Conservation (phyloP, 2,888 invertebrate species). For the Drosophila mettleri region DNA sequence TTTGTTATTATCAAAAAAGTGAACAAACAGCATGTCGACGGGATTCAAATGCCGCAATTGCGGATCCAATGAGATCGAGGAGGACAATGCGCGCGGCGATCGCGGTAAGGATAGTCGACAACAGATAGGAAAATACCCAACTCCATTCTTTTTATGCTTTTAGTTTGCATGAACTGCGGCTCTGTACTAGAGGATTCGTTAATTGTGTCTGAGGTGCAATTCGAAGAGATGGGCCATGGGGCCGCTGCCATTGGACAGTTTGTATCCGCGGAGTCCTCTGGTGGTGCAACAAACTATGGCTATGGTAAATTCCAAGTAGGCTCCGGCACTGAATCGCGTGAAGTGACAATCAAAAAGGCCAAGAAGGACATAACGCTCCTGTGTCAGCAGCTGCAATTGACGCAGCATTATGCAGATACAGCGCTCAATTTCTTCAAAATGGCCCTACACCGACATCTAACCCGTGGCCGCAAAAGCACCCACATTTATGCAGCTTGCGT, state of each 20-base stretch:
- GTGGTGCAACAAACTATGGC: constrained; percentile 91
- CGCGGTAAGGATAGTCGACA: constrained; percentile 36
- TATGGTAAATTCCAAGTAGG: constrained; percentile 93
- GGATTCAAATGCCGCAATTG: constrained; percentile 94
- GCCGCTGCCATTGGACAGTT: constrained; percentile 96
- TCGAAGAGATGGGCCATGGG: constrained; percentile 96
- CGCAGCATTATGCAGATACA: constrained; percentile 96
- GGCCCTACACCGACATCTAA: constrained; percentile 93
- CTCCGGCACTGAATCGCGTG: constrained; percentile 94
- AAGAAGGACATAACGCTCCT: constrained; percentile 93
- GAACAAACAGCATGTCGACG: constrained; percentile 82
- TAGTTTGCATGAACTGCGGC: constrained; percentile 98
- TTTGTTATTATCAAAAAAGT: neutral
- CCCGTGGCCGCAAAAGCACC: constrained; percentile 94
- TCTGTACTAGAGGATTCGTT: constrained; percentile 97
- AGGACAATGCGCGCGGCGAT: constrained; percentile 97
- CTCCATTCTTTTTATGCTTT: constrained; percentile 70
- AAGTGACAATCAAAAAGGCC: constrained; percentile 95
- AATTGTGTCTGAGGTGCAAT: constrained; percentile 98
- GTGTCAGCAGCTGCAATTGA: constrained; percentile 94
- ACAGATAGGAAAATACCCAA: neutral
- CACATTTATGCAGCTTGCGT: constrained; percentile 98
- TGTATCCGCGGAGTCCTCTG: constrained; percentile 94
- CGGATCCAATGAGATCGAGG: constrained; percentile 96
- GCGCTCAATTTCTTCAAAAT: constrained; percentile 97